Percentiles rank a stretch among this genome's conserved stretches.
phyloP scores from a whole-genome alignment of 1,140 invertebrate species.

The Oreohelix idahoensis region DNA sequence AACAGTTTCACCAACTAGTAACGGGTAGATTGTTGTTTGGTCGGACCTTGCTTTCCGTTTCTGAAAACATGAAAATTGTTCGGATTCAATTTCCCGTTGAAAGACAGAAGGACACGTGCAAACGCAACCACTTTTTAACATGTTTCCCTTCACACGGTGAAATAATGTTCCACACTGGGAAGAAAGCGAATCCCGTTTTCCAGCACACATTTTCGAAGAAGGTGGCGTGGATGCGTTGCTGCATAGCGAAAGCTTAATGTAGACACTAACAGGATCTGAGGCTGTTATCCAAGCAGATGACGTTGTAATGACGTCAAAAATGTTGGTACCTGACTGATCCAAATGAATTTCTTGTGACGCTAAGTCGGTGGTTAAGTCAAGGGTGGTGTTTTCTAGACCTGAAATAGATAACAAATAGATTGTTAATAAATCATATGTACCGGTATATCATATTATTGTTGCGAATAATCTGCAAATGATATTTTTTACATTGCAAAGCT shows the following conservation, averaged over 20 bases:
- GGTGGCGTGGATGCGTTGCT: neutral
- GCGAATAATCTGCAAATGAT: too few relatives aligned
- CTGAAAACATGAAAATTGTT: neutral
- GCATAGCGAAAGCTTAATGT: slow-evolving; percentile 14
- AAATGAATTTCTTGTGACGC: neutral
- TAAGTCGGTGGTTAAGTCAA: slow-evolving; percentile 6
- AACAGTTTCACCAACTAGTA: slow-evolving; percentile 9
- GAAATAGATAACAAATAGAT: slow-evolving; percentile 20
- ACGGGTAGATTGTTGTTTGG: neutral
- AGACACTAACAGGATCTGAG: slow-evolving; percentile 11
- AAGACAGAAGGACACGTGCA: slow-evolving; percentile 40
- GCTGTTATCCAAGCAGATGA: slow-evolving; percentile 28
- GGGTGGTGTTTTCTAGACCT: slow-evolving; percentile 22
- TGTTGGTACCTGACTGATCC: neutral
- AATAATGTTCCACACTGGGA: slow-evolving; percentile 45
- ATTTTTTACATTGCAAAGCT: too few relatives aligned
- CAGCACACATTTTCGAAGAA: slow-evolving; percentile 3
- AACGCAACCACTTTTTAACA: slow-evolving; percentile 14
- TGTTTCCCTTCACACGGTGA: slow-evolving; percentile 36
- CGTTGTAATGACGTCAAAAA: neutral
- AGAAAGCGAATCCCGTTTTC: slow-evolving; percentile 46
- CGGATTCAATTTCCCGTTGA: slow-evolving; percentile 10
- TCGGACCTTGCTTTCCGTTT: neutral
- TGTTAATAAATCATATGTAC: too few relatives aligned
- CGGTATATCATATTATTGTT: too few relatives aligned